Evolutionary conservation across 2,888 invertebrate species (phyloP).

Genomic region (Chironomus tentans): DNA sequence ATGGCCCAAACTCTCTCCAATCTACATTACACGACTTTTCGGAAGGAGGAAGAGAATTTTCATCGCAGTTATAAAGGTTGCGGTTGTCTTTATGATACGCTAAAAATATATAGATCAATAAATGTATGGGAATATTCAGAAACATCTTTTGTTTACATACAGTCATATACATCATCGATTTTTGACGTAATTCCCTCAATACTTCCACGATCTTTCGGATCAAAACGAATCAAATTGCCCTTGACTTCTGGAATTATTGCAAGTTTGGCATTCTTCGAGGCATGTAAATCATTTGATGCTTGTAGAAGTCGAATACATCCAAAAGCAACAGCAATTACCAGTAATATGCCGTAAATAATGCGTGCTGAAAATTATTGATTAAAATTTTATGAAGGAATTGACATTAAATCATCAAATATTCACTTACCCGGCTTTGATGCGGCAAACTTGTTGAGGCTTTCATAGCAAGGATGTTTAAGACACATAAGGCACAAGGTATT

Average conservation of each 20-base stretch:
- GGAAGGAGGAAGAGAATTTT: not conserved
- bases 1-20: constrained; percentile 39
- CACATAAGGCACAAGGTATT: not conserved
- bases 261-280: not conserved
- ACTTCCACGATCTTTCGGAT: not conserved
- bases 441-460: not conserved
- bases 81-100: too few relatives aligned
- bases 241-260: not conserved
- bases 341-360: not conserved
- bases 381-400: not conserved
- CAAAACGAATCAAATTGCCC: not conserved
- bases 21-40: not conserved
- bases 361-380: not conserved
- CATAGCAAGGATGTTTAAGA: not conserved
- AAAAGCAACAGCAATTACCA: not conserved
- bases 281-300: not conserved
- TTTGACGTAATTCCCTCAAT: not conserved
- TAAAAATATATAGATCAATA: too few relatives aligned
- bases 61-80: not conserved
- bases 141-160: not conserved
- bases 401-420: not conserved
- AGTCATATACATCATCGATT: too few relatives aligned
- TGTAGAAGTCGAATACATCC: not conserved
- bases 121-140: not conserved
- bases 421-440: not conserved